A percentile compares a stretch with the other conserved stretches of the same genome.
Evolutionary conservation across 2,888 invertebrate genomes (phyloP).

Genomic region (Pomacea canaliculata): DNA sequence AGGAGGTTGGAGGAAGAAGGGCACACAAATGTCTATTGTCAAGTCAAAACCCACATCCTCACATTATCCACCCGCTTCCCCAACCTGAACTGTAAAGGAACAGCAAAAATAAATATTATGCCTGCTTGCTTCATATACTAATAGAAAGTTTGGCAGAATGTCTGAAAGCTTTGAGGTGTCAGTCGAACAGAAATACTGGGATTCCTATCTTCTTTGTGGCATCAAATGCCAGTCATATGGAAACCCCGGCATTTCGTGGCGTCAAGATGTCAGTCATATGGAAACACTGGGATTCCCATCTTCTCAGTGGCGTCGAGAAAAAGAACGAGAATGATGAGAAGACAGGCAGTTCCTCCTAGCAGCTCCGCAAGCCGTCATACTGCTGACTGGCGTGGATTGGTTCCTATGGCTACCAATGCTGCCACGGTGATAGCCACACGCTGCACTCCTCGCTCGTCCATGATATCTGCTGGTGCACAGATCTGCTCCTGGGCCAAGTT

Average conservation of each 20-base stretch:
- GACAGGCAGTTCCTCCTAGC: constrained; percentile 44
- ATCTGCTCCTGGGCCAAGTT: constrained; percentile 80
- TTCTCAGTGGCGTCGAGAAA: constrained; percentile 43
- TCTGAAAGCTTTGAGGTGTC: neutral
- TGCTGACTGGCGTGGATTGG: constrained; percentile 52
- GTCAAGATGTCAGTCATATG: constrained; percentile 28
- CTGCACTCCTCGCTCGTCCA: constrained; percentile 85
- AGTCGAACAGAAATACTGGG: neutral
- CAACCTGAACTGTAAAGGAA: no score
- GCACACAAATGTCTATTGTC: no score
- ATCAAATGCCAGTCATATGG: constrained; percentile 31
- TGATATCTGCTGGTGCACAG: constrained; percentile 91
- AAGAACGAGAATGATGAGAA: constrained; percentile 41
- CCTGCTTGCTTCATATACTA: neutral
- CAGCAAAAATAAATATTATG: neutral
- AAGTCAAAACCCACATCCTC: no score
- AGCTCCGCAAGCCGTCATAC: constrained; percentile 48
- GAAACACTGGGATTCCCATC: constrained; percentile 42
- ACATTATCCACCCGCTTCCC: no score
- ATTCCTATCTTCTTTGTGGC: neutral
- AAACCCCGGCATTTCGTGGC: constrained; percentile 43
- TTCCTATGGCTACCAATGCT: constrained; percentile 76
- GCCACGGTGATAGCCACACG: constrained; percentile 90
- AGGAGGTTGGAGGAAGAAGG: no score
- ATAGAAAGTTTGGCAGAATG: neutral